Percentiles rank a stretch among this genome's conserved stretches.
Evolutionary conservation across 2,888 invertebrate species (phyloP).

Genomic region (Abscondita cerata): DNA sequence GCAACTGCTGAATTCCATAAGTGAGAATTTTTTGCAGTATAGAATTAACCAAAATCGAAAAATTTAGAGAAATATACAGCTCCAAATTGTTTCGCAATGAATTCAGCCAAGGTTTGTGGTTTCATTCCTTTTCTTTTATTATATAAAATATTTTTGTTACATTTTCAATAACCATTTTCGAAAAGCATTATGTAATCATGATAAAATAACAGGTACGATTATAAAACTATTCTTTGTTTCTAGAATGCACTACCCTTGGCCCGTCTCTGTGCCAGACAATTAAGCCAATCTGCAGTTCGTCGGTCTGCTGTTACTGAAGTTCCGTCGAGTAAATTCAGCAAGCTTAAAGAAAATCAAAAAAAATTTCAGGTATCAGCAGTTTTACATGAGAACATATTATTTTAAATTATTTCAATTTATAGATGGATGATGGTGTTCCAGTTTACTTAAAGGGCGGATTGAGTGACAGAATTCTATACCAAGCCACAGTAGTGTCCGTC

Average conservation of each 20-base stretch:
- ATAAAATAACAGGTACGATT: too few relatives aligned
- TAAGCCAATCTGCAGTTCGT: slow-evolving; percentile 13
- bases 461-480: slow-evolving; percentile 60
- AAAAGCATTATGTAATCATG: not conserved
- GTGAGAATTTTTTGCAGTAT: too few relatives aligned
- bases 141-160: not conserved
- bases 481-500: slow-evolving; percentile 54
- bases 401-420: slow-evolving; percentile 39
- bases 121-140: too few relatives aligned
- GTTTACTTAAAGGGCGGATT: slow-evolving; percentile 68
- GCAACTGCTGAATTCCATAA: too few relatives aligned
- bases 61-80: too few relatives aligned
- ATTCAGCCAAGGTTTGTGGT: too few relatives aligned
- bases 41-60: too few relatives aligned
- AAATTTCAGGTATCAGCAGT: slow-evolving; percentile 20
- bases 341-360: slow-evolving; percentile 25
- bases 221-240: too few relatives aligned
- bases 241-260: slow-evolving; percentile 18
- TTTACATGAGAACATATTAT: not conserved
- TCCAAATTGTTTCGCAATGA: too few relatives aligned
- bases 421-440: slow-evolving; percentile 67
- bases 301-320: slow-evolving; percentile 16
- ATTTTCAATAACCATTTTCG: not conserved
- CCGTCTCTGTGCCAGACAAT: slow-evolving; percentile 10
- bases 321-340: slow-evolving; percentile 18